Evolutionary conservation across 1,140 invertebrate species (phyloP).

Genomic region (Oppia nitens): DNA sequence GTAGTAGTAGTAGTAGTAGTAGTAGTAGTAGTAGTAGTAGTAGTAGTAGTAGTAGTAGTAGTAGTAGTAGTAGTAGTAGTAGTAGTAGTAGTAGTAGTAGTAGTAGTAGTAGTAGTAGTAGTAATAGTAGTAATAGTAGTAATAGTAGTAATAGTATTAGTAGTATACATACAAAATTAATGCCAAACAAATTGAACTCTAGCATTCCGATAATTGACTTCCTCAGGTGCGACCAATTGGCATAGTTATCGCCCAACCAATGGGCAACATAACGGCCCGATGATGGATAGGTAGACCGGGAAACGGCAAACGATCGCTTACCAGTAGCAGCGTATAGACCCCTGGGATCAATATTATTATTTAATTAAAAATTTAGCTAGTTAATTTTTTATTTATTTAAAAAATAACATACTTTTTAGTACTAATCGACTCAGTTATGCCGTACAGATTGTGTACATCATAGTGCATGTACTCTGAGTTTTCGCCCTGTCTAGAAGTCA

Average conservation of each 20-base stretch:
- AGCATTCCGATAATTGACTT: conserved; percentile 27
- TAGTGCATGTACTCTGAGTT: conserved; percentile 47
- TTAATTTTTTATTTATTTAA: too few species aligned
- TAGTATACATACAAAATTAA: conserved; percentile 17
- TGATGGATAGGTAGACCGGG: conserved; percentile 36
- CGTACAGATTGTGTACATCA: conserved; percentile 65
- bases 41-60: too few species aligned
- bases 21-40: too few species aligned
- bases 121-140: too few species aligned
- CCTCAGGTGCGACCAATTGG: conserved; percentile 31
- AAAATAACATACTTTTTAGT: conserved; percentile 46
- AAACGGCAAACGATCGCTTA: conserved; percentile 33
- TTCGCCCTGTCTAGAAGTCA: conserved; percentile 47
- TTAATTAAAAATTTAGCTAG: conserved; percentile 10
- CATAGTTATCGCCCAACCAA: conserved; percentile 38
- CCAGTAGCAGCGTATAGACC: conserved; percentile 27
- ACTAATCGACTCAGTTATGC: conserved; percentile 48
- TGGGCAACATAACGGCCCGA: conserved; percentile 36
- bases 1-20: too few species aligned
- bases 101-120: too few species aligned
- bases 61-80: too few species aligned
- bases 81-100: too few species aligned
- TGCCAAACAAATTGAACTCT: conserved; percentile 29
- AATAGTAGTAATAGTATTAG: too few species aligned
- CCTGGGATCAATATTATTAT: too few species aligned